Base-by-base conservation (phyloP, 2,888 invertebrate species). In the Tipula helvola region DNA sequence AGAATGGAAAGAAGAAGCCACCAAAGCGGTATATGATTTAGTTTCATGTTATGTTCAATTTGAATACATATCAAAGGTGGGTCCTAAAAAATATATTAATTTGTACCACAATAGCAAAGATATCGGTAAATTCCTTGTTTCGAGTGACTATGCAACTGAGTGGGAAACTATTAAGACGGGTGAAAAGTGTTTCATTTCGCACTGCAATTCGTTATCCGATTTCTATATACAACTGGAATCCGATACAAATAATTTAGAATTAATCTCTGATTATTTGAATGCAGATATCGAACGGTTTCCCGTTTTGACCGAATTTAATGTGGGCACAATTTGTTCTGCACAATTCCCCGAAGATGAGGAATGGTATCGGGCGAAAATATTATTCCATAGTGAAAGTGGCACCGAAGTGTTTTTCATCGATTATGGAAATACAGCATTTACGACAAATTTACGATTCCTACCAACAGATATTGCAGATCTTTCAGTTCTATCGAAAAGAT, bases 211-310 rank as follows among this genome's bases (percentile, higher is more conserved):
- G 0, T 94, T 96, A 0, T 93, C 93, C 0, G 95, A 96, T 89
- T 97, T 97, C 90, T 96, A 95, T 93, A 93, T 96, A 28, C 96
- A 96, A 89, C 92, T 96, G 88, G 96, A 95, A 89, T 93, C 94
- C n/a, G 93, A 93, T 86, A 91, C 92, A 1, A 91, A 91, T 84
- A 94, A 94, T 7, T 89, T 95, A 47, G 94, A 95, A 87, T 89
- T 93, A 10, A 93, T 95, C 90, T 93, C 93, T 87, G 90, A 92
- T 0, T 93, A 93, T 87, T 91, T 95, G 90, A 42, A 86, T 5
- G 90, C 91, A 0, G 92, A 93, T 18, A 93, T 93, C 0, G 92
- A 93, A 44, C 92, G 92, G 88, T 93, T 94, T 89, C 92, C 93
- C 0, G 91, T 92, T 5, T 89, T 95, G 2, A 90, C 89, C 0